Evolutionary conservation across 2,113 vertebrate species (phyloP), one percentile per base, ranked within the genome.

Genomic region (Bucco capensis): DNA sequence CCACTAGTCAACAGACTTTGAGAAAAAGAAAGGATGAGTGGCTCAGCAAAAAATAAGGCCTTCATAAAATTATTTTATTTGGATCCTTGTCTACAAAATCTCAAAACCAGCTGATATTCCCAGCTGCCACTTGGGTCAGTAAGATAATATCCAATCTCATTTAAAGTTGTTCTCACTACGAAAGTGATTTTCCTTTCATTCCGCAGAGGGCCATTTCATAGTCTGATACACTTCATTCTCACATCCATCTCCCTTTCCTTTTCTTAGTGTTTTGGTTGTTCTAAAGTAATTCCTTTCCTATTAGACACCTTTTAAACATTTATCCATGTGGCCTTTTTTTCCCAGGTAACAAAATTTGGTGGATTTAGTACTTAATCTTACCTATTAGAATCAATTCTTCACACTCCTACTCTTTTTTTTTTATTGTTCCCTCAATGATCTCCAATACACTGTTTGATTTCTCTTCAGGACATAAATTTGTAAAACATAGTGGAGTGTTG

Each of bases 241-340:
- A 61, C 74, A 58, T 74, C 76, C 35, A 40, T 74, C 15, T 27
- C 65, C 12, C 35, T 93, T 90, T 83, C 28, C 35, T 78, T 62
- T 85, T 56, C 47, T 22, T 53, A 91, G 42, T 15, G 73, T 82
- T 84, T 78, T 84, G 8, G 5, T 88, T 40, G 27, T 75, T 73
- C 65, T 86, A 86, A 92, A 92, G 75, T 65, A 83, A 88, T 94
- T 93, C 18, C 37, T 81, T 86, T 90, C 56, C 58, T 61, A 60
- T 83, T 79, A 86, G 28, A 38, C 18, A 65, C 7, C 9, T 80
- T 89, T 74, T 44, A 90, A 81, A 61, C 86, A 82, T 90, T 93
- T 92, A 76, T 65, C 31, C 30, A 53, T 62, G 37, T 69, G 33
- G 21, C 14, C 14, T 54, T 65, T 60, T 80, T 53, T 13, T 4